Evolutionary conservation across 2,888 invertebrate genomes (phyloP).

Genomic region (Copidosoma aretas): DNA sequence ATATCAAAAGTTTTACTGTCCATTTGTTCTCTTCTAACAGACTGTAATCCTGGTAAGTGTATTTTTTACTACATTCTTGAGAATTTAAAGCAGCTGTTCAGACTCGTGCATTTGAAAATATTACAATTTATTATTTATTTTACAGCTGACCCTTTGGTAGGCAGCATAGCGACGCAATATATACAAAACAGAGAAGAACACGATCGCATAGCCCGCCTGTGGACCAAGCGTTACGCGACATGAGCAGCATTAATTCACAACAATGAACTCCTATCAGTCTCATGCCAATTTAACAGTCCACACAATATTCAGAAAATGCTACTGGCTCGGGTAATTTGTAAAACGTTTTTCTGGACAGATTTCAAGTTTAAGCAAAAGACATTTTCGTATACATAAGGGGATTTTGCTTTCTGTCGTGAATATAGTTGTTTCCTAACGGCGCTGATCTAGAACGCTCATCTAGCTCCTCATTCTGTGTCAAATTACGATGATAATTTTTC

Average conservation of each 20-base stretch:
- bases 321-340: constrained; percentile 43
- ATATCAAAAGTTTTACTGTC: constrained; percentile 97
- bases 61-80: too few species aligned
- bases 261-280: constrained; percentile 52
- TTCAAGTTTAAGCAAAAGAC: constrained; percentile 11
- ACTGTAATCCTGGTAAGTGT: constrained; percentile 93
- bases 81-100: not conserved
- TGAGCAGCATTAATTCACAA: constrained; percentile 64
- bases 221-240: constrained; percentile 98
- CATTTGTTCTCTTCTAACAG: constrained; percentile 96
- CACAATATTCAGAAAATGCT: constrained; percentile 41
- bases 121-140: constrained; percentile 46
- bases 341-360: constrained; percentile 27
- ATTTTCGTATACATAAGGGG: constrained; percentile 19
- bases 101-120: not conserved
- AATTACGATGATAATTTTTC: constrained; percentile 3
- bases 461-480: constrained; percentile 2
- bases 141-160: constrained; percentile 94
- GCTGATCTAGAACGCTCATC: not conserved
- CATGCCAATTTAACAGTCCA: constrained; percentile 52
- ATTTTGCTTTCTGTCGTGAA: constrained; percentile 10
- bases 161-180: constrained; percentile 98
- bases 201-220: constrained; percentile 95
- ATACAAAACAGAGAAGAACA: constrained; percentile 97
- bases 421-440: constrained; percentile 12